phyloP scores from a whole-genome alignment of 2,888 invertebrate species.

The Brachypterus glaber region DNA sequence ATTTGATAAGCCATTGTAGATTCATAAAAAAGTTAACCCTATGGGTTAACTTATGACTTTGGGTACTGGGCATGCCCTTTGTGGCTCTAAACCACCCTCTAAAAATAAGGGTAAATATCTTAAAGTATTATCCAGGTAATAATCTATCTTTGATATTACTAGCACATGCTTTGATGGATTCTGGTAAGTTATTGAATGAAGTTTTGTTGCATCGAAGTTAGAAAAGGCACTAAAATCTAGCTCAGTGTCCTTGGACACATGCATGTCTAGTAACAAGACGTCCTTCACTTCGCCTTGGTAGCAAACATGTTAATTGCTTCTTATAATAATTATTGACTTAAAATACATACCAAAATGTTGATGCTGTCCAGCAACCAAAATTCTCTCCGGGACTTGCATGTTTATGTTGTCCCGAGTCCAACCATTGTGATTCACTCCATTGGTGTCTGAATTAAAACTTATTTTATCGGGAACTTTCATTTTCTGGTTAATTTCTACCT shows the following conservation, averaged over 20 bases:
- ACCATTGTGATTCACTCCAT: slow-evolving; percentile 49
- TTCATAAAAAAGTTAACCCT: too few species aligned
- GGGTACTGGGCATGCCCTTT: too few species aligned
- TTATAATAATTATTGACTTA: background rate
- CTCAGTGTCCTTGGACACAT: background rate
- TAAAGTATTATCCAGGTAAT: too few species aligned
- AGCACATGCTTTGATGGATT: too few species aligned
- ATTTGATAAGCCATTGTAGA: too few species aligned
- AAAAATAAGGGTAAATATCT: too few species aligned
- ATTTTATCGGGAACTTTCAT: slow-evolving; percentile 77
- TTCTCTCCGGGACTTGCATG: slow-evolving; percentile 91
- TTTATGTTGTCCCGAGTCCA: slow-evolving; percentile 71
- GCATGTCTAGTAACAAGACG: too few species aligned
- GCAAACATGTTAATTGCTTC: slow-evolving; percentile 1
- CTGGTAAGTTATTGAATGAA: too few species aligned
- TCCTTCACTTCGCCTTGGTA: slow-evolving; percentile 3
- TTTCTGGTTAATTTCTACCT: slow-evolving; percentile 67
- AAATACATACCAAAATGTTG: slow-evolving; percentile 49
- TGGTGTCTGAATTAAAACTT: slow-evolving; percentile 61
- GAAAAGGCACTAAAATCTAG: background rate
- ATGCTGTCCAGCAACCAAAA: slow-evolving; percentile 76
- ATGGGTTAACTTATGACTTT: too few species aligned
- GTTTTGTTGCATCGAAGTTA: too few species aligned
- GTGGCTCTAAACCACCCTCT: too few species aligned
- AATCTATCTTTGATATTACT: too few species aligned